Percentiles rank a stretch among this genome's conserved stretches.
Evolutionary conservation across 2,888 invertebrate genomes (phyloP).

Genomic region (Agrilus mali): DNA sequence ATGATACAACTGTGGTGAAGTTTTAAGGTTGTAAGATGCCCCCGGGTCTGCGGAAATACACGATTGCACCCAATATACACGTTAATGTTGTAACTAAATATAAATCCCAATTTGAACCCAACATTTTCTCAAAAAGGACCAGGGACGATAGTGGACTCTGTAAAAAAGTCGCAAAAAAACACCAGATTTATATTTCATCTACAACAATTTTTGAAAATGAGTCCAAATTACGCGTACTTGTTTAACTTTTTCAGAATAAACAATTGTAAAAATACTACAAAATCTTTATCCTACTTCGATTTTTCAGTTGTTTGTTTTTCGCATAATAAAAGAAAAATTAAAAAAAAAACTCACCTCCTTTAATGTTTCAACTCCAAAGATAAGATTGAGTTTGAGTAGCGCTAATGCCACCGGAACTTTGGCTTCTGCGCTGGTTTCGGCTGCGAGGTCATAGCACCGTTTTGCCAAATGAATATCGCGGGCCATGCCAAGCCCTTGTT

Average conservation of each 20-base stretch:
- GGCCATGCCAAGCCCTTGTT: constrained; percentile 86
- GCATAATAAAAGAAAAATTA: too few species aligned
- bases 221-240: too few species aligned
- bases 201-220: too few species aligned
- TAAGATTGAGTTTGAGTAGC: constrained; percentile 65
- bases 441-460: constrained; percentile 80
- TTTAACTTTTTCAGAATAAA: too few species aligned
- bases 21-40: constrained; percentile 3
- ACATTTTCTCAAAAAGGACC: constrained; percentile 53
- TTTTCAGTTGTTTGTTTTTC: background rate
- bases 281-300: background rate
- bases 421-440: constrained; percentile 85
- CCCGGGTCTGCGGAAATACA: constrained; percentile 63
- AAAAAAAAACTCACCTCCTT: constrained; percentile 46
- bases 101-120: constrained; percentile 88
- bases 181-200: too few species aligned
- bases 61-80: constrained; percentile 67
- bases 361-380: constrained; percentile 60
- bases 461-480: constrained; percentile 91
- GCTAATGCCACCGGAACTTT: constrained; percentile 89
- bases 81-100: constrained; percentile 76
- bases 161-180: constrained; percentile 20
- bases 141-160: constrained; percentile 52
- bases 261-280: too few species aligned
- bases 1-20: background rate